Evolutionary conservation across 2,888 invertebrate genomes (phyloP).

Genomic region (Mimas tiliae): DNA sequence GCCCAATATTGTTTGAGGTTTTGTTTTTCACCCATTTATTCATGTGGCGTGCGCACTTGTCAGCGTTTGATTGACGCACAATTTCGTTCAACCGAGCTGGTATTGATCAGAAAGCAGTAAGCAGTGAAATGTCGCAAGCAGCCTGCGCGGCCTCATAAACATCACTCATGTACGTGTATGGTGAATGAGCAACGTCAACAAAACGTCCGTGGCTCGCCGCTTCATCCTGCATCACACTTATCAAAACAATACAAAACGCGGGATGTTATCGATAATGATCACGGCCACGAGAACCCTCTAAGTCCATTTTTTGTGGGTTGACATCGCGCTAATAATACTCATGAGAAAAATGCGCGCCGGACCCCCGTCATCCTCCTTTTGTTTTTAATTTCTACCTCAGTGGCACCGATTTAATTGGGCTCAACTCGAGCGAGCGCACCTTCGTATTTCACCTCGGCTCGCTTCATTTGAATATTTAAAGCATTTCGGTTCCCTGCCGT

Average conservation of each 20-base stretch:
- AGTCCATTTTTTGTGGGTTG: constrained; percentile 81
- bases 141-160: constrained; percentile 56
- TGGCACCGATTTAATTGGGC: constrained; percentile 85
- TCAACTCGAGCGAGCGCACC: constrained; percentile 82
- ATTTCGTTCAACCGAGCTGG: constrained; percentile 48
- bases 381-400: constrained; percentile 85
- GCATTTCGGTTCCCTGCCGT: constrained; percentile 78
- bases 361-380: constrained; percentile 82
- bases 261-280: constrained; percentile 82
- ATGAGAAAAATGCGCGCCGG: constrained; percentile 83
- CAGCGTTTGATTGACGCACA: constrained; percentile 66
- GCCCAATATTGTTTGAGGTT: constrained; percentile 63
- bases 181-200: constrained; percentile 75
- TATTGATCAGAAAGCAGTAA: constrained; percentile 29
- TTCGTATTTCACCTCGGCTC: constrained; percentile 83
- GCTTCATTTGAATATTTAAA: constrained; percentile 85
- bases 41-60: constrained; percentile 54
- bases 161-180: constrained; percentile 70
- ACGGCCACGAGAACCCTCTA: constrained; percentile 76
- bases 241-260: constrained; percentile 84
- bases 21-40: constrained; percentile 67
- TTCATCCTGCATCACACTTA: constrained; percentile 69
- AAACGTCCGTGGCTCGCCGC: constrained; percentile 60
- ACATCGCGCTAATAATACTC: constrained; percentile 85
- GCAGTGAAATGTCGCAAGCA: constrained; percentile 43